phyloP scores from a whole-genome alignment of 2,113 vertebrate genomes.

The Cyanoramphus novaezelandiae region DNA sequence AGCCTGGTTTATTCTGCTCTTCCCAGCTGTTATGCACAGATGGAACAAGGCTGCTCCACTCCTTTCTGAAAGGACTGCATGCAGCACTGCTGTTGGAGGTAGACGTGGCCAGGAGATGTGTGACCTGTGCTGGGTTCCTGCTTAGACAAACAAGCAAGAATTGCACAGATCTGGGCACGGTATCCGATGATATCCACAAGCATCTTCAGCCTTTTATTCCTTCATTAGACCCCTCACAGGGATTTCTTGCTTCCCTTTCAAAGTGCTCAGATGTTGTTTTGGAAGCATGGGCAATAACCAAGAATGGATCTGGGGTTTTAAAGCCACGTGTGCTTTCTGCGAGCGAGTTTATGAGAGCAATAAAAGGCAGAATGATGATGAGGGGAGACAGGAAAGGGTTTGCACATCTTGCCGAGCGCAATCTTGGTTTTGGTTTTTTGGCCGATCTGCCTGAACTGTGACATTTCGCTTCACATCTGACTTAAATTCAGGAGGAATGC shows the following conservation, averaged over 20 bases:
- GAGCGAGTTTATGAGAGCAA: background rate
- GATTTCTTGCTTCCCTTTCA: background rate
- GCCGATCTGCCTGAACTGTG: background rate
- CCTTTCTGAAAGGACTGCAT: background rate
- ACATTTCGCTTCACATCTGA: background rate
- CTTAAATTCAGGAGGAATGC: background rate
- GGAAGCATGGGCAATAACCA: background rate
- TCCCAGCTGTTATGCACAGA: background rate
- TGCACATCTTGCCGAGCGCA: background rate
- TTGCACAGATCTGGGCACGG: background rate
- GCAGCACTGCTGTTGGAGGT: background rate
- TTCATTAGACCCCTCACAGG: background rate
- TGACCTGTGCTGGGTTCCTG: background rate
- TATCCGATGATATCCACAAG: background rate
- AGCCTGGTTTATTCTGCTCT: background rate
- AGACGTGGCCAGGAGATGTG: accelerated
- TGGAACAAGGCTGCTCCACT: background rate
- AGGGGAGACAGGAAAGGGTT: background rate
- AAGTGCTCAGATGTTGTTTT: background rate
- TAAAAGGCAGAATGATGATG: background rate
- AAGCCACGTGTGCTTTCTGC: background rate
- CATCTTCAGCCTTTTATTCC: background rate
- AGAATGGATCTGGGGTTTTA: background rate
- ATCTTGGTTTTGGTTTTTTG: background rate
- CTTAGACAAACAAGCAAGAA: background rate